phyloP scores from a whole-genome alignment of 2,888 invertebrate species.

The Galeopsomyia nigrocyanea region DNA sequence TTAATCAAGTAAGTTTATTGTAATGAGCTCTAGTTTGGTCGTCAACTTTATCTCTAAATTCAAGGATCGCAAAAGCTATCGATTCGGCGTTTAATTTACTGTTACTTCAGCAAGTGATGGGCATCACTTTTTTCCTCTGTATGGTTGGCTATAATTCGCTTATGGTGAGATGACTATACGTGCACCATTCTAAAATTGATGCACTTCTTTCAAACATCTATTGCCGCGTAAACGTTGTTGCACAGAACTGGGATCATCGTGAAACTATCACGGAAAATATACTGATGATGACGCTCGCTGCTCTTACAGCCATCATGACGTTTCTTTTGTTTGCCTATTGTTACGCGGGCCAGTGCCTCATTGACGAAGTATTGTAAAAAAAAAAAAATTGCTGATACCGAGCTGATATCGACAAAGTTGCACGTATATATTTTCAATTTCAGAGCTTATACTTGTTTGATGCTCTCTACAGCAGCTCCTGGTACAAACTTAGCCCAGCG shows the following conservation, averaged over 20 bases:
- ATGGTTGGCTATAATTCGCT: conserved; percentile 19
- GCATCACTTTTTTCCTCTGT: conserved; percentile 17
- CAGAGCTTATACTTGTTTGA: conserved; percentile 14
- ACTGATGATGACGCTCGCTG: background rate
- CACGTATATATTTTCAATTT: conserved; percentile 3
- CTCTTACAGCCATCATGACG: background rate
- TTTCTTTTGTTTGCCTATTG: conserved; percentile 16
- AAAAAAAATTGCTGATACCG: too few relatives aligned
- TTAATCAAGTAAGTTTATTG: conserved; percentile 38
- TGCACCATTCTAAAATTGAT: background rate
- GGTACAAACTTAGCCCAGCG: background rate
- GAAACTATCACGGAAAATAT: background rate
- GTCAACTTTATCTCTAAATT: background rate
- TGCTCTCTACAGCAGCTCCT: background rate
- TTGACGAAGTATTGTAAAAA: conserved; percentile 4
- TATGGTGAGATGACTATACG: background rate
- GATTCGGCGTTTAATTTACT: conserved; percentile 16
- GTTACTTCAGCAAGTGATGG: conserved; percentile 22
- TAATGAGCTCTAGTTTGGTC: background rate
- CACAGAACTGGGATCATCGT: background rate
- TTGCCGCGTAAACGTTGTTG: too few relatives aligned
- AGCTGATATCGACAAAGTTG: background rate
- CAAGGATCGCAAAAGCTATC: conserved; percentile 17
- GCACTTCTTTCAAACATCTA: too few relatives aligned
- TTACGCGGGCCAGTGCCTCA: conserved; percentile 10